A percentile compares a stretch with the other conserved stretches of the same genome.
phyloP scores from a whole-genome alignment of 2,888 invertebrate species.

The Tortricodes alternella region DNA sequence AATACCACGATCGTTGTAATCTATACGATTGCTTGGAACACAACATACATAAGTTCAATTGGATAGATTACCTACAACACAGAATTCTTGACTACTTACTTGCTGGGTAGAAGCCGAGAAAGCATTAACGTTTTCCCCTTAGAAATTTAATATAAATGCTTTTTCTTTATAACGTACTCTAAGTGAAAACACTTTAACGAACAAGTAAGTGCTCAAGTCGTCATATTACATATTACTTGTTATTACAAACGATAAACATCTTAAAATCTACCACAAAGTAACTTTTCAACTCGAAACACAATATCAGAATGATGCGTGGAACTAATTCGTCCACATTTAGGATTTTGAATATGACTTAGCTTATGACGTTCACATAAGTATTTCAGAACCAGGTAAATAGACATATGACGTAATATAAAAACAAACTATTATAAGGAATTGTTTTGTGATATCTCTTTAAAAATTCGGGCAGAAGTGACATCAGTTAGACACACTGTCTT shows the following conservation, averaged over 20 bases:
- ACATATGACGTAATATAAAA: not conserved
- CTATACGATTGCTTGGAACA: no score
- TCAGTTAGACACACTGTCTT: no score
- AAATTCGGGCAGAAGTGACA: no score
- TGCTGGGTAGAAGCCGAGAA: no score
- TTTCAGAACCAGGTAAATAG: not conserved
- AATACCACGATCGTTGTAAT: no score
- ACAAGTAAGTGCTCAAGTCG: not conserved
- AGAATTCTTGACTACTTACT: no score
- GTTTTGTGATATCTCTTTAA: no score
- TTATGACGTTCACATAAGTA: not conserved
- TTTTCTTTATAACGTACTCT: no score
- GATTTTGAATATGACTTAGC: conserved; percentile 5
- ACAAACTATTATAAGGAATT: not conserved
- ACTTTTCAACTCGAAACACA: conserved; percentile 2
- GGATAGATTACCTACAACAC: no score
- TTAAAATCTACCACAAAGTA: not conserved
- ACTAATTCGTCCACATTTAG: conserved; percentile 35
- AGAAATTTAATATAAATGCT: no score
- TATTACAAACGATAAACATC: conserved; percentile 7
- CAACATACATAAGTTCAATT: no score
- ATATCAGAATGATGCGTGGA: conserved; percentile 34
- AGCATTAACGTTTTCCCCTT: no score
- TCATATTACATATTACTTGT: not conserved
- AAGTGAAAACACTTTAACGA: not conserved